A percentile compares a stretch with the other conserved stretches of the same genome.
These are phyloP conservation scores for Orius insidiosus DNA, from an alignment of 1,140 invertebrate species.

Conservation along the genomic window DNA sequence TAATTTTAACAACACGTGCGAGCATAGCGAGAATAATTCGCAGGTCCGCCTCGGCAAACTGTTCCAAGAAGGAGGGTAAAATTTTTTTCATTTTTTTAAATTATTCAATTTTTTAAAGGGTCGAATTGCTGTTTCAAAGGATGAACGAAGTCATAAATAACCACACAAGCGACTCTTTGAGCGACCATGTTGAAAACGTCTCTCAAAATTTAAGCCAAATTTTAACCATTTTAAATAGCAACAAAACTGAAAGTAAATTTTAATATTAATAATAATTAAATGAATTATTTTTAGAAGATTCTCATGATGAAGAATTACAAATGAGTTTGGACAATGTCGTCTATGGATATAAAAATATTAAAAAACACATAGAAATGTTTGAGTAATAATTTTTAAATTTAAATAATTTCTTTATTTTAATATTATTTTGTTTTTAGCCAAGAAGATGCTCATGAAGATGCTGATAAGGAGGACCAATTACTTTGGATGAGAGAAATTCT, in stretches of 20 bases:
- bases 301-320: background rate
- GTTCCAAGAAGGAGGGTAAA: constrained; percentile 1
- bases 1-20: constrained; percentile 38
- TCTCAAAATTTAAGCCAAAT: background rate
- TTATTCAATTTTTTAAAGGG: background rate
- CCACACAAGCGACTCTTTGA: background rate
- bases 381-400: background rate
- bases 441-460: background rate
- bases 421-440: background rate
- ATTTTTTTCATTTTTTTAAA: background rate
- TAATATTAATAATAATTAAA: no score
- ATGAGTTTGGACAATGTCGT: background rate
- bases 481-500: background rate
- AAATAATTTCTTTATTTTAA: background rate
- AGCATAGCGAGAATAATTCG: constrained; percentile 19
- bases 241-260: background rate
- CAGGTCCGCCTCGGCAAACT: constrained; percentile 5
- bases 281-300: background rate
- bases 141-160: background rate
- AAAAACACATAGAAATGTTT: background rate
- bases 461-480: background rate
- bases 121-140: background rate
- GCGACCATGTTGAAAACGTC: background rate
- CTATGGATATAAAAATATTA: background rate
- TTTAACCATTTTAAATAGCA: background rate